phyloP scores from a whole-genome alignment of 2,888 invertebrate genomes.

The Heliconius ismenius region DNA sequence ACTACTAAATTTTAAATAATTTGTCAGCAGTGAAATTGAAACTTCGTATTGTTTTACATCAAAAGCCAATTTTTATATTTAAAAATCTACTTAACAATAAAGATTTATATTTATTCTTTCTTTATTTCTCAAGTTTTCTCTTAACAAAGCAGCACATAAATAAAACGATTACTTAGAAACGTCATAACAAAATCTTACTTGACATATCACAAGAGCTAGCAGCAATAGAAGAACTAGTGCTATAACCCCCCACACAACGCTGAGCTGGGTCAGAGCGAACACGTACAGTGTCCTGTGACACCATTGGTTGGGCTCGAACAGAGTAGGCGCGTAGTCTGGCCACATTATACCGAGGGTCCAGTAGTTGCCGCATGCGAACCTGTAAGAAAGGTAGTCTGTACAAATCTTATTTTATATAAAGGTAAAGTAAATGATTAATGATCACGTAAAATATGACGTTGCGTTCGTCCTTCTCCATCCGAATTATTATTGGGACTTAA shows the following conservation, averaged over 20 bases:
- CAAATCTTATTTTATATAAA: neutral
- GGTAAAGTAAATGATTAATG: neutral
- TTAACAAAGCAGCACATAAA: neutral
- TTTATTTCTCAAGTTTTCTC: neutral
- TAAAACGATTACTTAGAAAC: neutral
- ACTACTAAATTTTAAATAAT: too few species aligned
- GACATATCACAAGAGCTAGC: constrained; percentile 84
- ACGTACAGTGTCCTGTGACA: constrained; percentile 89
- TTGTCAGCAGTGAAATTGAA: too few species aligned
- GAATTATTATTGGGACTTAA: too few species aligned
- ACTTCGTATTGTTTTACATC: too few species aligned
- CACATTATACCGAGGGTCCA: constrained; percentile 90
- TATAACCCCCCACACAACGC: constrained; percentile 85
- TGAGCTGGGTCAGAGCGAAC: constrained; percentile 88
- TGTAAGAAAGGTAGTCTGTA: constrained; percentile 44
- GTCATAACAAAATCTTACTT: constrained; percentile 62
- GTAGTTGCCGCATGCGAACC: constrained; percentile 88
- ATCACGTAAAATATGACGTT: neutral
- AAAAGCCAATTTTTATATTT: too few species aligned
- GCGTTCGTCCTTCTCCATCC: too few species aligned
- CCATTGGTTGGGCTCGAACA: constrained; percentile 90
- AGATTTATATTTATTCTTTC: neutral
- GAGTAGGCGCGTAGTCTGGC: constrained; percentile 87
- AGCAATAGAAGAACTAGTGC: constrained; percentile 81
- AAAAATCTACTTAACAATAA: too few species aligned